A percentile compares a stretch with the other conserved stretches of the same genome.
These are phyloP conservation scores for Hoplodrina blanda DNA, from an alignment of 2,888 invertebrate species.

Conservation along the genomic window DNA sequence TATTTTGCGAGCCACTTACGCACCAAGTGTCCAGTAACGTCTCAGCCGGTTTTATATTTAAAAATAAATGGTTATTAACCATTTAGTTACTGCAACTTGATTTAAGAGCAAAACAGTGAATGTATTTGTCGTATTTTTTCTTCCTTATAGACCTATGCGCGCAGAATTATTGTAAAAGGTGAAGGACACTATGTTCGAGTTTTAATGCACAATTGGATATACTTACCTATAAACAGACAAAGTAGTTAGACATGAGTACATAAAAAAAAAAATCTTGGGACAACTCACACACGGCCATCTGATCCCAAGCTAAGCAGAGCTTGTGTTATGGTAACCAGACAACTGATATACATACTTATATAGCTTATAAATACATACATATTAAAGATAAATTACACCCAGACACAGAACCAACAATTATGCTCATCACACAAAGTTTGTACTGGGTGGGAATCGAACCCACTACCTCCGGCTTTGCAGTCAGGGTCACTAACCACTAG, in stretches of 20 bases:
- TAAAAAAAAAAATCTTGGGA: too few species aligned
- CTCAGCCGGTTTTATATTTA: slow-evolving; percentile 47
- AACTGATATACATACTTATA: too few species aligned
- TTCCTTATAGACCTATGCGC: slow-evolving; percentile 62
- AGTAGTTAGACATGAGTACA: slow-evolving; percentile 29
- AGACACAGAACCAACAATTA: too few species aligned
- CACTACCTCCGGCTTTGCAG: too few species aligned
- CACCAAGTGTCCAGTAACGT: slow-evolving; percentile 22
- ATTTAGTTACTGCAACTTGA: slow-evolving; percentile 54
- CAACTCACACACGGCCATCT: too few species aligned
- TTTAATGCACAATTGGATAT: slow-evolving; percentile 48
- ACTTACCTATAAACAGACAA: slow-evolving; percentile 34
- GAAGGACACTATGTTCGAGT: slow-evolving; percentile 61
- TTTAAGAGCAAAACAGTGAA: slow-evolving; percentile 62
- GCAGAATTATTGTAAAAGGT: slow-evolving; percentile 59
- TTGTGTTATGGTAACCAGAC: too few species aligned
- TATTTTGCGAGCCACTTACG: slow-evolving; percentile 25
- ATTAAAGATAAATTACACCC: too few species aligned
- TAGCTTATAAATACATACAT: too few species aligned
- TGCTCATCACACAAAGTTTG: too few species aligned
- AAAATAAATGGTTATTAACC: slow-evolving; percentile 53
- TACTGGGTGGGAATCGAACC: too few species aligned
- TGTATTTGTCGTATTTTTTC: slow-evolving; percentile 58
- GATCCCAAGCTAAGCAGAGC: too few species aligned
- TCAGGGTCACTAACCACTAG: too few species aligned